These are phyloP conservation scores for Brenthis hecate DNA, from an alignment of 2,888 invertebrate genomes.

Conservation along the genomic window DNA sequence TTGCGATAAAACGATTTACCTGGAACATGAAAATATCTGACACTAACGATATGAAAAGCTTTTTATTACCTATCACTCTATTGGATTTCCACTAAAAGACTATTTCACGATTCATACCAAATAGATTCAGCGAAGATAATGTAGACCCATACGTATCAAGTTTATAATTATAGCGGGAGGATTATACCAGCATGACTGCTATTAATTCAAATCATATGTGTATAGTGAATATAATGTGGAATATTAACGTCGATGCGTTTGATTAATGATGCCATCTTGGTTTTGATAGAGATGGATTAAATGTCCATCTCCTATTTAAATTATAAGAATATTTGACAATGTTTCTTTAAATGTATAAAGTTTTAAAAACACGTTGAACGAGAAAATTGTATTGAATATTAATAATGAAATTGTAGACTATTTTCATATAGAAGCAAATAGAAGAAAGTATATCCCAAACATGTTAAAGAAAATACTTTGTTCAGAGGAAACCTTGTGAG, in stretches of 20 bases:
- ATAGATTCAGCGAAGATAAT: constrained; percentile 5
- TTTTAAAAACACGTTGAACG: background rate
- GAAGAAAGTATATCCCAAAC: background rate
- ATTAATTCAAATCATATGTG: constrained; percentile 21
- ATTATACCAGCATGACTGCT: constrained; percentile 12
- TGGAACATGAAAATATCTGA: constrained; percentile 3
- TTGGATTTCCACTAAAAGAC: background rate
- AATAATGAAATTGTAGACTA: background rate
- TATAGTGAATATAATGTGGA: constrained; percentile 20
- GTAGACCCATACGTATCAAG: constrained; percentile 8
- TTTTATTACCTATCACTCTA: background rate
- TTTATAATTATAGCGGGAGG: constrained; percentile 20
- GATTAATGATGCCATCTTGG: constrained; percentile 21
- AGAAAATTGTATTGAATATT: background rate
- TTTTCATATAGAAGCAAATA: background rate
- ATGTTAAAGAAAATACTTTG: background rate
- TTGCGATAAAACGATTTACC: constrained; percentile 3
- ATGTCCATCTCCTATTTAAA: background rate
- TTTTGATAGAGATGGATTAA: constrained; percentile 10
- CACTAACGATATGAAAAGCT: constrained; percentile 7
- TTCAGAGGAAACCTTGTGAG: background rate
- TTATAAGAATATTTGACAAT: too few species aligned
- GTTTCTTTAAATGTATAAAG: background rate
- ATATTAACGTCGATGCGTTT: constrained; percentile 22
- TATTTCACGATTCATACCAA: background rate